phyloP scores from a whole-genome alignment of 1,140 invertebrate genomes.

The Elymnias hypermnestra region DNA sequence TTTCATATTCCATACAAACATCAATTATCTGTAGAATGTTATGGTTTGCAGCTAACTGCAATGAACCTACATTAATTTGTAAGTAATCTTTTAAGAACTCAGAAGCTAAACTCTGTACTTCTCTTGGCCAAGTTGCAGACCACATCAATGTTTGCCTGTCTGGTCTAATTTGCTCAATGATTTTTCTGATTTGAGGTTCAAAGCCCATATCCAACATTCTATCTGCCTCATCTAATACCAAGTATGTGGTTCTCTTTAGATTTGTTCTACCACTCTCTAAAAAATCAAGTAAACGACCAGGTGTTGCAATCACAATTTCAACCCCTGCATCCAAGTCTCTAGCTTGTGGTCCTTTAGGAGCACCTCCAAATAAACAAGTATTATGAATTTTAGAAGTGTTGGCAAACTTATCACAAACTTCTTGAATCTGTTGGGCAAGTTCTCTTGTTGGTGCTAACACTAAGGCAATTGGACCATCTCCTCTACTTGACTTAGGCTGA shows the following conservation, averaged over 20 bases:
- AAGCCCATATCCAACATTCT: constrained; percentile 99
- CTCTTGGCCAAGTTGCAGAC: constrained; percentile 96
- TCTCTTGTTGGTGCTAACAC: constrained; percentile 96
- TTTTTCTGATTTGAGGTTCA: constrained; percentile 98
- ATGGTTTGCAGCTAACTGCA: constrained; percentile 92
- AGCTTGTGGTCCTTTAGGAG: constrained; percentile 90
- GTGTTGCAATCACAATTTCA: constrained; percentile 95
- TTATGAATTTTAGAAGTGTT: constrained; percentile 90
- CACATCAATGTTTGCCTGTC: constrained; percentile 89
- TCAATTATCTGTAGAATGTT: constrained; percentile 96
- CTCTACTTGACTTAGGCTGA: constrained; percentile 87
- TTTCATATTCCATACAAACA: constrained; percentile 90
- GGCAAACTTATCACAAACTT: constrained; percentile 95
- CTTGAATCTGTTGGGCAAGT: constrained; percentile 97
- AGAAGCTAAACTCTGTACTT: constrained; percentile 90
- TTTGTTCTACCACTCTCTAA: constrained; percentile 95
- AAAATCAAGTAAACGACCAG: constrained; percentile 96
- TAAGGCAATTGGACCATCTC: constrained; percentile 94
- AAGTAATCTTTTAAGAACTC: constrained; percentile 93
- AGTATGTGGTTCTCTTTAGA: constrained; percentile 92
- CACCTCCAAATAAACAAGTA: constrained; percentile 96
- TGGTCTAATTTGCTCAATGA: constrained; percentile 94
- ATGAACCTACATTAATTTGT: constrained; percentile 93
- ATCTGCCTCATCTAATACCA: constrained; percentile 96
- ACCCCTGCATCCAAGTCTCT: constrained; percentile 91